These are phyloP conservation scores for Calephelis nemesis DNA, from an alignment of 1,140 invertebrate genomes.

Conservation along the genomic window DNA sequence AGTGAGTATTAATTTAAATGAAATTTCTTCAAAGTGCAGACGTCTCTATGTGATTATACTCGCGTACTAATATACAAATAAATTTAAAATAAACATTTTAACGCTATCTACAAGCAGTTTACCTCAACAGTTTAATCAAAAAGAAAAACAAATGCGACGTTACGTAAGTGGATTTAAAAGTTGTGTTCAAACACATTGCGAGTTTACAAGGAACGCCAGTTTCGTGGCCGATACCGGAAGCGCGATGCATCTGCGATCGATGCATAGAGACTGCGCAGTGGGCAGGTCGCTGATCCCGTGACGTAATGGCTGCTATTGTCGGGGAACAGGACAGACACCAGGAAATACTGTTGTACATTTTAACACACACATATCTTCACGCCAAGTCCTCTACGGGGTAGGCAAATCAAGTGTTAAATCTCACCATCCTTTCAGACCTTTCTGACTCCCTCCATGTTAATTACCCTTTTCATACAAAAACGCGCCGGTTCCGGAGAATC, in stretches of 20 bases:
- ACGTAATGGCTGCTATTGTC: constrained; percentile 36
- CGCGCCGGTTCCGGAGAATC: too few relatives aligned
- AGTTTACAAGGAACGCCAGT: constrained; percentile 8
- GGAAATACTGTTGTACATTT: not conserved
- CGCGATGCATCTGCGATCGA: constrained; percentile 54
- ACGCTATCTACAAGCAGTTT: constrained; percentile 15
- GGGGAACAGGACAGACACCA: constrained; percentile 6
- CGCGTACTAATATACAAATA: too few relatives aligned
- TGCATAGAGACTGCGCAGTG: constrained; percentile 62
- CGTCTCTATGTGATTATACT: too few relatives aligned
- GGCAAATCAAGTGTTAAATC: too few relatives aligned
- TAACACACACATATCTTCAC: not conserved
- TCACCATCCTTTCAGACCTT: too few relatives aligned
- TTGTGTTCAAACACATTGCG: constrained; percentile 27
- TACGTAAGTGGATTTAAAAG: not conserved
- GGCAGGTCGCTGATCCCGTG: constrained; percentile 55
- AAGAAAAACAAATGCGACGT: constrained; percentile 22
- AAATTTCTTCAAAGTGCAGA: too few relatives aligned
- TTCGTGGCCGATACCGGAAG: constrained; percentile 35
- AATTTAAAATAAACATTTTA: too few relatives aligned
- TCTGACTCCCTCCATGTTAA: too few relatives aligned
- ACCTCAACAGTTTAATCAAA: constrained; percentile 31
- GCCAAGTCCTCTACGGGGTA: too few relatives aligned
- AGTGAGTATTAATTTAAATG: too few relatives aligned
- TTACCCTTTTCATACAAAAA: too few relatives aligned